Conservation (phyloP, 2,888 invertebrate genomes). For the Aelia acuminata region DNA sequence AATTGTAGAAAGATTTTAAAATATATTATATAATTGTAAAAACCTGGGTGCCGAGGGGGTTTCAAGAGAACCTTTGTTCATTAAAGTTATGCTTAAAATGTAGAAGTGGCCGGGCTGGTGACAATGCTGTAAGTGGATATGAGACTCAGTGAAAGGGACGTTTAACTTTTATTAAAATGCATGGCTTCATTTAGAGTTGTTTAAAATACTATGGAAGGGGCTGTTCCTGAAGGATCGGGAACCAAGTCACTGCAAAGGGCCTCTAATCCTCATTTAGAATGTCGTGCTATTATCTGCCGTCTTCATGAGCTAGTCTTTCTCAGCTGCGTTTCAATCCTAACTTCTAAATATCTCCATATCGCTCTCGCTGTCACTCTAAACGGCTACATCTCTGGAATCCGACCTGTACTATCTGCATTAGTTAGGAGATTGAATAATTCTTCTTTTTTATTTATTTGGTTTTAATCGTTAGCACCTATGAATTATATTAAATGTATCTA, state of each 20-base stretch:
- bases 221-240: not conserved
- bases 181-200: constrained; percentile 41
- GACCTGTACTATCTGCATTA: no score
- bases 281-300: not conserved
- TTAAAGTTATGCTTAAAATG: constrained; percentile 18
- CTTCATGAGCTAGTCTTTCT: constrained; percentile 7
- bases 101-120: constrained; percentile 5
- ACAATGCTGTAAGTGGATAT: constrained; percentile 29
- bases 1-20: no score
- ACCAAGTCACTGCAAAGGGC: constrained; percentile 6
- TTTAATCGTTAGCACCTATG: no score
- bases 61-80: not conserved
- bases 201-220: constrained; percentile 16
- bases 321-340: not conserved
- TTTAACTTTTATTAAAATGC: constrained; percentile 43
- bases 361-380: not conserved
- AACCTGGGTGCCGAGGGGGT: not conserved
- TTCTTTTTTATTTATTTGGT: no score
- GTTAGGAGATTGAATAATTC: no score
- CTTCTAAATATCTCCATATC: not conserved
- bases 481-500: no score
- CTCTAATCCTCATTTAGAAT: constrained; percentile 2
- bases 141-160: constrained; percentile 16
- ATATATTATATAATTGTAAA: no score
- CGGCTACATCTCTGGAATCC: not conserved